Conservation (phyloP, 1,140 invertebrate species). For the Myzus persicae region DNA sequence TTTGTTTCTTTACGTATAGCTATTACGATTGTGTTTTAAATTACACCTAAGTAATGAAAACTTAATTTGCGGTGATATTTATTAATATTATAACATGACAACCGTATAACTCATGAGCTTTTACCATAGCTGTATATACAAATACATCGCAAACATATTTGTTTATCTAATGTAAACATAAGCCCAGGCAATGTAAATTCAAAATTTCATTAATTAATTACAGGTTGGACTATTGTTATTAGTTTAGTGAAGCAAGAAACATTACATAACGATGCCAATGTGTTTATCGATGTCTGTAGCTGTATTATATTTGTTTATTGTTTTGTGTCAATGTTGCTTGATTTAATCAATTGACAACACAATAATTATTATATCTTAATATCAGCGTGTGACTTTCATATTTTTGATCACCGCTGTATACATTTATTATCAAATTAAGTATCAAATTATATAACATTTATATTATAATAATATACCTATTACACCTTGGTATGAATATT, state of each 20-base stretch:
- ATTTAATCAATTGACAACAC: not conserved
- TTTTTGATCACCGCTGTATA: not conserved
- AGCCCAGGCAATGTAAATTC: not conserved
- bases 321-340: not conserved
- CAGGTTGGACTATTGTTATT: not conserved
- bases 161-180: not conserved
- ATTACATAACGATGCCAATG: not conserved
- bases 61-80: not conserved
- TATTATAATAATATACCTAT: not conserved
- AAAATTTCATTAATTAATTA: constrained; percentile 18
- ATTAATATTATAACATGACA: not conserved
- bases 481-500: not conserved
- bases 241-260: constrained; percentile 26
- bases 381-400: not conserved
- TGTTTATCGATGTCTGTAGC: not conserved
- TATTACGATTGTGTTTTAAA: not conserved
- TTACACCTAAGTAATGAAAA: not conserved
- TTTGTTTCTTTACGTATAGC: not conserved
- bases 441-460: no score
- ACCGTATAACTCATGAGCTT: not conserved
- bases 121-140: not conserved
- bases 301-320: not conserved
- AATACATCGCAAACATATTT: not conserved
- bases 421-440: not conserved
- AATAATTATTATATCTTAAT: not conserved